Percentiles rank a stretch among this genome's conserved stretches.
phyloP scores from a whole-genome alignment of 2,797 vertebrate species.

The Caiman crocodilus region DNA sequence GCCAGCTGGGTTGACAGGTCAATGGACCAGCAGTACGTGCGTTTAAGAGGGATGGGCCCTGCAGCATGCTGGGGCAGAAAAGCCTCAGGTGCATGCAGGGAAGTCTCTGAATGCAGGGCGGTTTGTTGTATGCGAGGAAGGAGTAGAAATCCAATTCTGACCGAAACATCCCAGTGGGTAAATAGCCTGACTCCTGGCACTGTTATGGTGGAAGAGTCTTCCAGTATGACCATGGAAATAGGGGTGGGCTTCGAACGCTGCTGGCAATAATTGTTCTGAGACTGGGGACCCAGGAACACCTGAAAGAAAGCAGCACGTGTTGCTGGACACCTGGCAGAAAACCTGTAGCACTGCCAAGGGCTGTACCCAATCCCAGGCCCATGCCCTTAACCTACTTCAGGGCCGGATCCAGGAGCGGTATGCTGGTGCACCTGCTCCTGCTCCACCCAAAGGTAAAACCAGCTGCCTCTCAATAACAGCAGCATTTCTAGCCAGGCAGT shows the following conservation, averaged over 20 bases:
- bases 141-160: not conserved
- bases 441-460: no score
- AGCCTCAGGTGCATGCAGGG: not conserved
- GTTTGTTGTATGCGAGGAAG: not conserved
- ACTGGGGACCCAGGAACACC: not conserved
- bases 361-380: not conserved
- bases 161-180: not conserved
- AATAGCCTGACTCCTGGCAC: not conserved
- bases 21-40: no score
- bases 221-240: not conserved
- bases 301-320: not conserved
- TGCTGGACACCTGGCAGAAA: not conserved
- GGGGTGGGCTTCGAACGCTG: not conserved
- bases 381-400: not conserved
- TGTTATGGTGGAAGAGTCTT: not conserved
- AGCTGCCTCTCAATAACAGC: no score
- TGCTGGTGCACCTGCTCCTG: no score
- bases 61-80: not conserved
- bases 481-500: no score
- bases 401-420: no score
- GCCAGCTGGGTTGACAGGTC: no score
- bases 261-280: not conserved
- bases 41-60: no score
- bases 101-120: not conserved
- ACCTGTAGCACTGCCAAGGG: not conserved